Evolutionary conservation across 2,888 invertebrate species (phyloP).

Genomic region (Callimorpha dominula): DNA sequence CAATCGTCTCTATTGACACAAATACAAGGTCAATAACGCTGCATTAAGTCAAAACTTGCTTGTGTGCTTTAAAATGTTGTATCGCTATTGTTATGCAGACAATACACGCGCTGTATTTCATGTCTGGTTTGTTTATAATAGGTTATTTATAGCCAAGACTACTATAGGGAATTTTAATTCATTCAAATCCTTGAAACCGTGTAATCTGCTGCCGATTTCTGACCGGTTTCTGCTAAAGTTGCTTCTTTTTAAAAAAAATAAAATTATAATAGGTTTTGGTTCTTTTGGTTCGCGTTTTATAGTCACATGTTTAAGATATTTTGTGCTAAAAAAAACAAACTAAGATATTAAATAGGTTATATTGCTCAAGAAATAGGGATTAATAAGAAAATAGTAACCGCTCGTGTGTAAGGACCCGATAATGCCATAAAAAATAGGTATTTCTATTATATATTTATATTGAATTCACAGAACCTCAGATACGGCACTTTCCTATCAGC

Average conservation of each 20-base stretch:
- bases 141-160: neutral
- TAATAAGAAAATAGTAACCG: neutral
- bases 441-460: neutral
- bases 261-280: neutral
- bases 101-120: constrained; percentile 1
- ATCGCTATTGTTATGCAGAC: neutral
- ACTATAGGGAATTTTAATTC: neutral
- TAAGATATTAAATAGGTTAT: neutral
- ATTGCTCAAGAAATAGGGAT: neutral
- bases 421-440: neutral
- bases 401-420: neutral
- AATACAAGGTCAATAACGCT: constrained; percentile 41
- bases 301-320: neutral
- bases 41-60: constrained; percentile 15
- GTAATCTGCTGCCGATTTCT: neutral
- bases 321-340: neutral
- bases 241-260: no score
- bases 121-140: neutral
- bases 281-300: neutral
- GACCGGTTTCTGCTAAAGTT: neutral
- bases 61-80: neutral
- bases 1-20: constrained; percentile 45
- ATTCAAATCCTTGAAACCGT: neutral
- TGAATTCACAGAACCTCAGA: neutral
- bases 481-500: neutral